Evolutionary conservation across 2,888 invertebrate genomes (phyloP).

Genomic region (Sminthurides aquaticus): DNA sequence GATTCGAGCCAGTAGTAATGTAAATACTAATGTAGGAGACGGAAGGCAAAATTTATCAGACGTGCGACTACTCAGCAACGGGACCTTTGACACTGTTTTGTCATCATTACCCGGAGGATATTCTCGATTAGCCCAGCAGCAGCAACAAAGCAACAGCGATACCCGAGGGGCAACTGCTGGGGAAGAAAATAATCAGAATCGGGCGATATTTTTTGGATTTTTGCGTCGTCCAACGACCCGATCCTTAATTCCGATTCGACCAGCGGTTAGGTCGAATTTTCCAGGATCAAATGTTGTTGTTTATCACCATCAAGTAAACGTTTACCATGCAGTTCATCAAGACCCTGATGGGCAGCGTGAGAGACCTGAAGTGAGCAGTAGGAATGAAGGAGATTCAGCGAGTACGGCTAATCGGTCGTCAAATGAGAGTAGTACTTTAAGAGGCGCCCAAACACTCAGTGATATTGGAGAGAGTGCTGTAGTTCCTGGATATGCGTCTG

Average conservation of each 20-base stretch:
- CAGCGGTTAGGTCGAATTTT: slow-evolving; percentile 19
- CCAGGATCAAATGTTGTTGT: slow-evolving; percentile 33
- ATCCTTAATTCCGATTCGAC: slow-evolving; percentile 20
- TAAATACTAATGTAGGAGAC: slow-evolving; percentile 6
- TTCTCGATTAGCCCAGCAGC: not conserved
- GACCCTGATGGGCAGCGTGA: not conserved
- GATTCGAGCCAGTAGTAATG: slow-evolving; percentile 26
- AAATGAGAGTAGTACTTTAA: no score
- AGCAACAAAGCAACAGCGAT: slow-evolving; percentile 1
- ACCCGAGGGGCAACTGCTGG: not conserved
- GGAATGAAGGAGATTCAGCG: not conserved
- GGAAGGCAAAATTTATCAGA: slow-evolving; percentile 33
- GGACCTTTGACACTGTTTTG: slow-evolving; percentile 26
- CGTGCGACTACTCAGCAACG: slow-evolving; percentile 33
- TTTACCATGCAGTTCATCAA: slow-evolving; percentile 14
- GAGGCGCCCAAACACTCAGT: no score
- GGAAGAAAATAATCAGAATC: slow-evolving; percentile 7
- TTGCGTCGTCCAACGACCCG: slow-evolving; percentile 22
- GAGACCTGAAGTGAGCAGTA: not conserved
- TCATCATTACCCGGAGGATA: slow-evolving; percentile 9
- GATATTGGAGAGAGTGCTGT: no score
- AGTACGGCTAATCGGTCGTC: no score
- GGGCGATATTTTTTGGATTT: slow-evolving; percentile 26
- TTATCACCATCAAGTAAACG: slow-evolving; percentile 35
- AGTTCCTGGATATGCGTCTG: no score